phyloP scores from a whole-genome alignment of 2,888 invertebrate species.

The Coelinius sp. region DNA sequence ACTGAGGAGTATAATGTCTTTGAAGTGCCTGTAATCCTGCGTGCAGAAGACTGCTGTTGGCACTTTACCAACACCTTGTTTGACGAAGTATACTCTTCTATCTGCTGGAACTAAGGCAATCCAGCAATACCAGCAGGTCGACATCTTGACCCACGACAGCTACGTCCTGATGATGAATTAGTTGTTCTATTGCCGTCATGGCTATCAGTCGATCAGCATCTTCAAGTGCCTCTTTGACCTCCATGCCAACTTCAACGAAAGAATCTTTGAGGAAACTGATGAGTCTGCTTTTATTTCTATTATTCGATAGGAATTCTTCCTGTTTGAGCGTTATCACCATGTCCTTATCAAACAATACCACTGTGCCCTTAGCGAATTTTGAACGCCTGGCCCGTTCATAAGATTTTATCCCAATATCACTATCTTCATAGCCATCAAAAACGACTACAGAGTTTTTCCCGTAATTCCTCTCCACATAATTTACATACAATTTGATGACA shows the following conservation, averaged over 20 bases:
- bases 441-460: too few species aligned
- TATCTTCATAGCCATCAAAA: background rate
- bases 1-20: background rate
- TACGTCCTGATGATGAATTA: background rate
- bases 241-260: constrained; percentile 22
- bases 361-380: background rate
- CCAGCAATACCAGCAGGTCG: constrained; percentile 29
- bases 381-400: background rate
- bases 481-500: background rate
- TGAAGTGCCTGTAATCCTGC: background rate
- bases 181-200: constrained; percentile 34
- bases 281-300: constrained; percentile 39
- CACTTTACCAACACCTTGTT: background rate
- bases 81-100: too few species aligned
- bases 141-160: constrained; percentile 36
- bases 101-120: too few species aligned
- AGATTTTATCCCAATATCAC: constrained; percentile 3
- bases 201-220: constrained; percentile 43
- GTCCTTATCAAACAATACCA: background rate
- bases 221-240: constrained; percentile 35
- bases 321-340: background rate
- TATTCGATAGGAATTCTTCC: too few species aligned
- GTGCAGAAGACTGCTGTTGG: background rate
- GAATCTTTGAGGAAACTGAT: constrained; percentile 36
- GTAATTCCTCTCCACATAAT: constrained; percentile 2